Evolutionary conservation across 2,888 invertebrate genomes (phyloP), one percentile per base, ranked within the genome.

Genomic region (Parnassius glacialis): DNA sequence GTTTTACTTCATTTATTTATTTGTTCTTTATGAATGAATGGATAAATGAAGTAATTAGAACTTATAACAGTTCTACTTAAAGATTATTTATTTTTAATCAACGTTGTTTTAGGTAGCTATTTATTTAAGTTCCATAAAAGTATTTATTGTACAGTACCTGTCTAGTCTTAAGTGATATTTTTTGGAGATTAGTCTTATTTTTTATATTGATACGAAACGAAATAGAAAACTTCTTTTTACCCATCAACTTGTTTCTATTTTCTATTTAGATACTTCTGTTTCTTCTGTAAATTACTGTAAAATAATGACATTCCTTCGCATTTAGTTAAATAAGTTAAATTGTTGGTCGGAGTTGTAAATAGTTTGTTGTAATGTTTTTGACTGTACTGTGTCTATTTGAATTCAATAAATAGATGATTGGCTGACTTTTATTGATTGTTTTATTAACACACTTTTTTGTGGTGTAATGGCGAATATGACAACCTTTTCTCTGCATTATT

Each of bases 141-240:
- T 91, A 91, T 91, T 90, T 77, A 74, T 79, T 88, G 86, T 87
- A 84, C 79, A 84, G 90, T 90, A 90, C 90, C 89, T 90, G 90
- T 87, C 86, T 90, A 90, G 90, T 88, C 85, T 71, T 90, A 90
- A 89, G 88, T 70, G 76, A 69, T 74, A 74, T 72, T 74, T 70
- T 68, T 68, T 67, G 44, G 43, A 52, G 11, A 44, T 59, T 45
- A 56, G 56, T 52, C 34, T 9, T 43, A 66, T 72, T 74, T 52
- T 74, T 74, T 74, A 74, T 79, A 76, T 72, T 74, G 74, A 62
- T 71, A 70, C 61, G 61, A 68, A 66, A 64, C 67, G 50, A 65
- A 67, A 70, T 51, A 13, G 13, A 65, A 68, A 66, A 66, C 65
- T 68, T 64, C 68, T 68, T 59, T 58, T 71, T 62, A 67, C 86